Evolutionary conservation across 2,888 invertebrate species (phyloP), one percentile per base, ranked within the genome.

Genomic region (Ichneumon xanthorius): DNA sequence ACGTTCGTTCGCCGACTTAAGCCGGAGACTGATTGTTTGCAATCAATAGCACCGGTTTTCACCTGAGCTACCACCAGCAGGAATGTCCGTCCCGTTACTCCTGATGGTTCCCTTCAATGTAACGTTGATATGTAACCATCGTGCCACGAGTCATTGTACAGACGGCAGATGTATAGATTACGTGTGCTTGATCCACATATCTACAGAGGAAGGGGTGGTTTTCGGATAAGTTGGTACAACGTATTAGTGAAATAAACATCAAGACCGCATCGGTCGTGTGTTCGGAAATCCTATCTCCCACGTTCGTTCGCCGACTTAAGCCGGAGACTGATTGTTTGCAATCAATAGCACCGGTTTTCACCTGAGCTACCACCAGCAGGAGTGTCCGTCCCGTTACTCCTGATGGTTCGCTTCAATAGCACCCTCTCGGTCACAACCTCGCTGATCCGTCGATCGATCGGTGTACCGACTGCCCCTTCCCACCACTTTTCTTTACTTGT

Each of bases 391-490:
- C 73, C 53, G 53, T 19, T 75, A 61, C 65, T 53, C 37, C 30
- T 5, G 53, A 48, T 79, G 61, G 37, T 78, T 79, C 50, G 9
- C 45, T 73, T 73, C 68, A 72, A 83, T 78, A 72, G 61, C 68
- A 50, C 45, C 55, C 58, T 73, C 72, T 55, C 40, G 37, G 68
- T 33, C 58, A 14, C 68, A 61, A 72, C 73, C 33, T 50, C 61
- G 61, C 45, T 79, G 82, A 83, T 83, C 82, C 78, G 78, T 79
- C 82, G 82, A 83, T 79, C 82, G 82, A 79, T 79, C 63, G 55
- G 61, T 61, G 48, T 30, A 63, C 40, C 67, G 40, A 72, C 26
- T 58, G 73, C 72, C 37, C 65, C 48, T 58, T 67, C 61, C 16
- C 37, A n/a, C 70, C 48, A 26, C 67, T 70, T 80, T 48, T 19